A percentile compares a stretch with the other conserved stretches of the same genome.
Conservation (phyloP, 30 jellyfish, hydroid and myxozoan species). For the Clytia hemisphaerica region DNA sequence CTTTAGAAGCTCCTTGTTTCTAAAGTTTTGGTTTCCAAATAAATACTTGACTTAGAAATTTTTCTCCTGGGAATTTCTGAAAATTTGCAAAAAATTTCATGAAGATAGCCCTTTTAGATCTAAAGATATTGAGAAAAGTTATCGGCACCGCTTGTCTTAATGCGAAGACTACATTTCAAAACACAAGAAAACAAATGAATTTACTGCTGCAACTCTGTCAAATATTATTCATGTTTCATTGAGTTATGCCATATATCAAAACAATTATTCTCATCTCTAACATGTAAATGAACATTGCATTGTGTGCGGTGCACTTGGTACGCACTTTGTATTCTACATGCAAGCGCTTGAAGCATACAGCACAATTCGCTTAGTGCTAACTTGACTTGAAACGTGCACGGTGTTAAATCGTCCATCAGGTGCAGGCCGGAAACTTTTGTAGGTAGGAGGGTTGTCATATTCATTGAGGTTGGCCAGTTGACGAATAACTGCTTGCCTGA, state of each 20-base stretch:
- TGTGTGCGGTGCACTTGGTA: slow-evolving; percentile 8
- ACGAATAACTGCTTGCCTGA: neutral
- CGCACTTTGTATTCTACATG: neutral
- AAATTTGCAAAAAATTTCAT: too few species aligned
- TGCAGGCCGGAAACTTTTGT: neutral
- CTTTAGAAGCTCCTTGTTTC: too few species aligned
- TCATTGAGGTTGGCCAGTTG: neutral
- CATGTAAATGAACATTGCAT: neutral
- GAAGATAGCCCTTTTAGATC: too few species aligned
- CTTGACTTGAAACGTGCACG: neutral
- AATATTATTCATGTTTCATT: too few species aligned
- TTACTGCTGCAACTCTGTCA: too few species aligned
- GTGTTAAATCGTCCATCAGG: neutral
- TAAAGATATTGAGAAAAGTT: too few species aligned
- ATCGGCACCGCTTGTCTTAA: too few species aligned
- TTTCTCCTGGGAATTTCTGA: too few species aligned
- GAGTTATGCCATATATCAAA: neutral
- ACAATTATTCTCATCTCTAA: neutral
- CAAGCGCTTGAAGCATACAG: neutral
- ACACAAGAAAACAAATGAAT: too few species aligned
- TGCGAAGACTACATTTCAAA: too few species aligned
- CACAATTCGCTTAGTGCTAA: neutral
- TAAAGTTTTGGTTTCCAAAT: too few species aligned
- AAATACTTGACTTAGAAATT: too few species aligned
- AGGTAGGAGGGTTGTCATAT: neutral